Evolutionary conservation across 2,797 vertebrate species (phyloP), one percentile per base, ranked within the genome.

Genomic region (Tamandua tetradactyla): DNA sequence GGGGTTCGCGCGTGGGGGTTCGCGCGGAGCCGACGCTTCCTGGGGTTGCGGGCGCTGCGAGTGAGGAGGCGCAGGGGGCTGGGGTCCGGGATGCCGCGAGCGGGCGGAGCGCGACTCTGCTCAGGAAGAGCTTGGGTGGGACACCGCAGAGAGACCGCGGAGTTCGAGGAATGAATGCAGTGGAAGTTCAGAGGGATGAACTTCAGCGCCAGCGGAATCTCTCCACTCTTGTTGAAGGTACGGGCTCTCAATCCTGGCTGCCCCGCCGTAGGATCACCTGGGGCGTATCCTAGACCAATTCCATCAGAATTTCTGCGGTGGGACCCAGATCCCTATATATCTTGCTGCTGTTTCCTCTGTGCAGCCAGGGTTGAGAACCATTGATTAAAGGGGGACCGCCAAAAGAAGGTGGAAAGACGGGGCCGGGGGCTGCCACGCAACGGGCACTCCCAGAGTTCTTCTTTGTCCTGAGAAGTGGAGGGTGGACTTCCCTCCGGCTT

Each of bases 91-190:
- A 35, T 44, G 14, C 23, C 5, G 72, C 12, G n/a, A 9, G 76
- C n/a, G 3, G 49, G 37, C 18, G 8, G 47, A 13, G 23, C 4
- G 62, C 64, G 1, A 9, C 7, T n/a, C 52, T 11, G 59, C 42
- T 4, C 11, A 2, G 25, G 42, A 35, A 44, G n/a, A 44, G 52
- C 66, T 61, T 49, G 18, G 14, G 40, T 18, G 85, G 32, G 27
- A 11, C 44, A 0, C 0, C 25, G 12, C 20, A 1, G 35, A 22
- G 59, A 42, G 27, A 37, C 11, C 22, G 1, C 18, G 61, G 14
- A 11, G 64, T 37, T 9, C 25, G 80, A 32, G 76, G 12, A 37
- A 1, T 1, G 12, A 37, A 1, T 1, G 40, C 30, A 1, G 20
- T 3, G 17, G 1, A 35, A 55, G 75, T 66, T 64, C 20, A 0